Evolutionary conservation across 2,888 invertebrate species (phyloP), one percentile per base, ranked within the genome.

Genomic region (Euzetes globulus): DNA sequence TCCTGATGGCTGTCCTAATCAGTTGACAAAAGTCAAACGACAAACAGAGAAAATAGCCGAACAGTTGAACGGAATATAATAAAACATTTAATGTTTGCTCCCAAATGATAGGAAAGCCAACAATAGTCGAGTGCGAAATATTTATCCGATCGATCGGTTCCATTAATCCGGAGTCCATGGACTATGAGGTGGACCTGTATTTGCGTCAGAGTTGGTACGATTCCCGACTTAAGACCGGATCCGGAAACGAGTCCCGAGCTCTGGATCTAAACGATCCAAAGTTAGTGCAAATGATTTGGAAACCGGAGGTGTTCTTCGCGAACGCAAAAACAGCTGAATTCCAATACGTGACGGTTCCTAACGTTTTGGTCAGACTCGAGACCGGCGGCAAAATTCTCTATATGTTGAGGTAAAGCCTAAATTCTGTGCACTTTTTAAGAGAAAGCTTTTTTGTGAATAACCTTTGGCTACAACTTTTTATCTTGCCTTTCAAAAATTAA

Each of bases 141-240:
- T 80, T 78, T 70, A 78, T 80, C 29, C 76, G 80, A 70, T 79
- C 79, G 55, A 80, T 80, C 71, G 79, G 80, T 11, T 80, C 80
- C 1, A 79, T 80, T 70, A 80, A 80, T 72, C 79, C 80, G 13
- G 79, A 78, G 47, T 79, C 79, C n/a, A 80, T 80, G 80, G 85
- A 85, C 79, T 85, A 84, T 79, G 84, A 84, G 78, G 84, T 85
- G 77, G 85, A 85, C 79, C 79, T 85, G 52, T 85, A 85, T 79
- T 80, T 85, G 17, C 80, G 84, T 9, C 85, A 85, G 79, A 82
- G 83, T 76, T 85, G 85, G 85, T 81, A 81, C 74, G 85, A 85
- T 78, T 83, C 83, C 73, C 80, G 85, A 45, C 80, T 85, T 55
- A 82, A 82, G 72, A 83, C 83, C n/a, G n/a, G n/a, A n/a, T n/a